Percentiles rank a stretch among this genome's conserved stretches.
These are phyloP conservation scores for Adelosebastes latens DNA, from an alignment of 2,797 vertebrate genomes.

Conservation along the genomic window DNA sequence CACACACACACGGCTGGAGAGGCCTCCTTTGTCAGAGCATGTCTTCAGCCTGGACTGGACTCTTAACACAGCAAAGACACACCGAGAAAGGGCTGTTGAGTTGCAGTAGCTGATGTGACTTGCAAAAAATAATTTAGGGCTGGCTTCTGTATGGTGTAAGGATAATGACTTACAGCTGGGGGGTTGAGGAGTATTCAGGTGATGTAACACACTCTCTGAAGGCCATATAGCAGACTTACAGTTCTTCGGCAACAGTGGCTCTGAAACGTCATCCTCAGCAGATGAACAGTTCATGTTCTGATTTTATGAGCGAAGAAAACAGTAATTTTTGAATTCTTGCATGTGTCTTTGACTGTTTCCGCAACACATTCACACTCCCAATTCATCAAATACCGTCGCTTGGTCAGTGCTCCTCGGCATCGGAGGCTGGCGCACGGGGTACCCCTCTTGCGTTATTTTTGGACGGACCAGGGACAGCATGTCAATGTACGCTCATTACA, in stretches of 20 bases:
- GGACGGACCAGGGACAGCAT: no score
- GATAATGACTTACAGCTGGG: slow-evolving; percentile 9
- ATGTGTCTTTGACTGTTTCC: no score
- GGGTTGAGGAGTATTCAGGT: not conserved
- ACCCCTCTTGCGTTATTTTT: no score
- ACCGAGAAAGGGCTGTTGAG: not conserved
- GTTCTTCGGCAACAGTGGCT: not conserved
- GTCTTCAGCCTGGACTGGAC: slow-evolving; percentile 44
- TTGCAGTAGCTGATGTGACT: slow-evolving; percentile 14
- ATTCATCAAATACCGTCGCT: no score
- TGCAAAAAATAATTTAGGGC: not conserved
- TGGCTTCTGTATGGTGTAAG: not conserved
- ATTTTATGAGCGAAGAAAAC: not conserved
- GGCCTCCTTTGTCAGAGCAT: slow-evolving; percentile 68
- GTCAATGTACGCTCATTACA: no score
- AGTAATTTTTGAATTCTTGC: accelerated
- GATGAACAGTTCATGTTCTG: not conserved
- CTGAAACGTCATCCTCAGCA: not conserved
- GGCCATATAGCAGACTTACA: not conserved
- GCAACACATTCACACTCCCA: no score
- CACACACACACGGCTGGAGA: slow-evolving; percentile 53
- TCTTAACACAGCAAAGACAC: slow-evolving; percentile 43
- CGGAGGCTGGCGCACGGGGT: accelerated
- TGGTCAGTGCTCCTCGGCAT: no score
- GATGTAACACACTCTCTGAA: not conserved